phyloP scores from a whole-genome alignment of 37 sponge, comb jelly and placozoan genomes.

The Mnemiopsis leidyi region DNA sequence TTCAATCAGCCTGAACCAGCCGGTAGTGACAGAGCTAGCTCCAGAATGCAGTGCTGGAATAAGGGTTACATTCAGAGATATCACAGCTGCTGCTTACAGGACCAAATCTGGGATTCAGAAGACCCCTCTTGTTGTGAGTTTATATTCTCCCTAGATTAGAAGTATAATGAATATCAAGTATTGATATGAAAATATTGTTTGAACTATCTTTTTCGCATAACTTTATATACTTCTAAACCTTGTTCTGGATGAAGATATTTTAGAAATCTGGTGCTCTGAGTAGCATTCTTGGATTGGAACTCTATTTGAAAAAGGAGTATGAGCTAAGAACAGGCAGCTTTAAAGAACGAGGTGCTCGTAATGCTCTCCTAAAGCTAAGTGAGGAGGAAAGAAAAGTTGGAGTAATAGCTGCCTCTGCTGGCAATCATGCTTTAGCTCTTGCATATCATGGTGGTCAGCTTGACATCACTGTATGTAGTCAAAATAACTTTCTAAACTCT shows the following conservation, averaged over 20 bases:
- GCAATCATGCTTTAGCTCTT: conserved; percentile 86
- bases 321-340: conserved; percentile 84
- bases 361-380: conserved; percentile 72
- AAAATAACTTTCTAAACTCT: background rate
- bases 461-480: conserved; percentile 50
- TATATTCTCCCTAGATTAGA: too few relatives aligned
- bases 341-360: conserved; percentile 88
- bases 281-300: conserved; percentile 70
- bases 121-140: conserved; percentile 74
- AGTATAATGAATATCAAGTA: too few relatives aligned
- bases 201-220: too few relatives aligned
- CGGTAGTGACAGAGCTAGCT: background rate
- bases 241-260: too few relatives aligned
- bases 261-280: conserved; percentile 73
- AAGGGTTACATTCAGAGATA: conserved; percentile 70
- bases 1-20: background rate
- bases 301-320: conserved; percentile 83
- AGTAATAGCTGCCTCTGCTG: conserved; percentile 91
- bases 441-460: conserved; percentile 81
- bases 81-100: conserved; percentile 74
- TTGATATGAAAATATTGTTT: too few relatives aligned
- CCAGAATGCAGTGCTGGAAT: background rate
- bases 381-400: conserved; percentile 73
- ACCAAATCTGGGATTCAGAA: conserved; percentile 72
- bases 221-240: too few relatives aligned